phyloP scores from a whole-genome alignment of 2,888 invertebrate genomes.

The Drosophila pseudotakahashii region DNA sequence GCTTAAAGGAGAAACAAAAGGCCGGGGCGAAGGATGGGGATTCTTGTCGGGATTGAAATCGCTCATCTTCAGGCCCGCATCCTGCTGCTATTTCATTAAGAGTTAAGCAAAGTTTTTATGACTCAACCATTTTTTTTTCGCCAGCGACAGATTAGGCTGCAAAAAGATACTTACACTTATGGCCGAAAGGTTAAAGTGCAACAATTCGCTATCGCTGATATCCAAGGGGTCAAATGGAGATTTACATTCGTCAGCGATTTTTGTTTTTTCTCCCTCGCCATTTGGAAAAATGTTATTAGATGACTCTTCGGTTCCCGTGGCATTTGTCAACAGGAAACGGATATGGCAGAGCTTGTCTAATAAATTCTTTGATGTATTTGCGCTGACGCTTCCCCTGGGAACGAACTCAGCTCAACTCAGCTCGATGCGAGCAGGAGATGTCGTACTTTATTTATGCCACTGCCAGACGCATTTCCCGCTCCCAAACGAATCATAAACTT shows the following conservation, averaged over 20 bases:
- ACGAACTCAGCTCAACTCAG: slow-evolving; percentile 14
- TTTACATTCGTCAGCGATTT: slow-evolving; percentile 42
- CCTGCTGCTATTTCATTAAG: slow-evolving; percentile 45
- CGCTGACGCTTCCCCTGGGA: slow-evolving; percentile 39
- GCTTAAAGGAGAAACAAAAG: slow-evolving; percentile 7
- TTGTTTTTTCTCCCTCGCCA: background rate
- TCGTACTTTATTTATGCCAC: slow-evolving; percentile 52
- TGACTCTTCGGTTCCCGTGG: slow-evolving; percentile 34
- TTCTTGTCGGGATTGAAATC: slow-evolving; percentile 30
- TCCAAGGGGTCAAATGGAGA: slow-evolving; percentile 27
- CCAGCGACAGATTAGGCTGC: slow-evolving; percentile 33
- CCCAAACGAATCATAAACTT: slow-evolving; percentile 50
- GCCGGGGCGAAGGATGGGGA: slow-evolving; percentile 1
- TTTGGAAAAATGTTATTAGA: slow-evolving; percentile 29
- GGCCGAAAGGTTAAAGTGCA: slow-evolving; percentile 42
- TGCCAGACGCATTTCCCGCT: slow-evolving; percentile 17
- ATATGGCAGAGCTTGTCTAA: slow-evolving; percentile 52
- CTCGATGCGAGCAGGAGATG: slow-evolving; percentile 10
- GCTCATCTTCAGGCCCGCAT: slow-evolving; percentile 27
- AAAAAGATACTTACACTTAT: slow-evolving; percentile 12
- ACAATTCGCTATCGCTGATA: slow-evolving; percentile 13
- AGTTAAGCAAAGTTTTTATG: slow-evolving; percentile 41
- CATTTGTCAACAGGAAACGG: slow-evolving; percentile 50
- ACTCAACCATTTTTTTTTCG: slow-evolving; percentile 13
- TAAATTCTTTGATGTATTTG: slow-evolving; percentile 70